phyloP scores from a whole-genome alignment of 2,888 invertebrate genomes.

The Apodemia duryi region DNA sequence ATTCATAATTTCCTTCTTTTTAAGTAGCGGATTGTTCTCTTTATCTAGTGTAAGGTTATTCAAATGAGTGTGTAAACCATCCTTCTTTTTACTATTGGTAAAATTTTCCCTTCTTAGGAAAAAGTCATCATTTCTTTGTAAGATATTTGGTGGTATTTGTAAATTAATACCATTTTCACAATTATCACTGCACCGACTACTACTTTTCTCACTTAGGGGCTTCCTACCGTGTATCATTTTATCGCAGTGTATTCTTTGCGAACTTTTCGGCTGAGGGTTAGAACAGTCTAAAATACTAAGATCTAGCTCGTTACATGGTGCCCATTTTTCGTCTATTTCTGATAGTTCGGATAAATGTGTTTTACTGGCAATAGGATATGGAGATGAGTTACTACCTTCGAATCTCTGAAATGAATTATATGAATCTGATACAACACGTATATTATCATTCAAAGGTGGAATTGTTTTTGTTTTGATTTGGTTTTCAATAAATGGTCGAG shows the following conservation, averaged over 20 bases:
- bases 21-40: constrained; percentile 49
- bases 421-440: constrained; percentile 42
- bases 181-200: constrained; percentile 7
- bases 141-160: constrained; percentile 41
- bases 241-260: background rate
- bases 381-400: constrained; percentile 56
- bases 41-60: constrained; percentile 46
- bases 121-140: constrained; percentile 51
- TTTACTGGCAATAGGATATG: constrained; percentile 54
- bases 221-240: constrained; percentile 4
- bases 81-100: constrained; percentile 36
- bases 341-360: constrained; percentile 37
- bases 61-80: constrained; percentile 42
- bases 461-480: constrained; percentile 39
- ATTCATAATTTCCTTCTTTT: constrained; percentile 46
- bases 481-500: constrained; percentile 56
- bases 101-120: constrained; percentile 57
- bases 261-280: constrained; percentile 31
- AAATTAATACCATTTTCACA: constrained; percentile 36
- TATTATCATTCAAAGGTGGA: constrained; percentile 30
- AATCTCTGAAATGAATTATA: constrained; percentile 55
- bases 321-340: constrained; percentile 38
- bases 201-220: constrained; percentile 15
- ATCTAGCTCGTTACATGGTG: constrained; percentile 60
- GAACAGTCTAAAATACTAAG: constrained; percentile 60